Evolutionary conservation across 1,140 invertebrate species (phyloP), one percentile per base, ranked within the genome.

Genomic region (Oreohelix idahoensis): DNA sequence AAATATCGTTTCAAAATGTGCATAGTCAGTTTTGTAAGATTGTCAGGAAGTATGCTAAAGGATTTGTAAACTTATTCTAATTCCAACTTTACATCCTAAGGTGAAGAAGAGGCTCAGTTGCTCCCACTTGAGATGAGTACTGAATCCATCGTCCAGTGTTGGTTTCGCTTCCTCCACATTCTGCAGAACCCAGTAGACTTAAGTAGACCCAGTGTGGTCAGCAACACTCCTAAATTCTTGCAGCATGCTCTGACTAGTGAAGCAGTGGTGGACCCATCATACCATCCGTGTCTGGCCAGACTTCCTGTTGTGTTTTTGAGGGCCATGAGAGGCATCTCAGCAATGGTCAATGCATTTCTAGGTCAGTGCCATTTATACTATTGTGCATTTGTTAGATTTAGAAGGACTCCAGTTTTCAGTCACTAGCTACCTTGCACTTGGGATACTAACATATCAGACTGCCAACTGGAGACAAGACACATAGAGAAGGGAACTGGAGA

Each of bases 111-210:
- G 91, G 93, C 94, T 11, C 95, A 95, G 86, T 90, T 97, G 8
- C 96, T 98, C 71, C 96, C 97, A 29, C 88, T 93, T 10, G 95
- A 95, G 63, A 98, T 98, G 96, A 95, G 94, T 35, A 95, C 96
- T 86, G 97, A 98, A 91, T 96, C 96, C 84, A 95, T 98, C 26
- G 96, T 96, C 53, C 97, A 99, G 93, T 96, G 96, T 89, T 99
- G 98, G 98, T 99, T 97, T 93, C 94, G 98, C 82, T 95, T 99
- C 88, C 93, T 99, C 53, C 97, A 98, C 87, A 97, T 96, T 51
- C 95, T 98, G 84, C 97, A 98, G 36, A 98, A 98, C 93, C 98
- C 98, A 0, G 96, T 97, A 0, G 97, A 98, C 88, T 93, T 99
- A 74, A 97, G 96, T 88, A 95, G 96, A 42, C 96, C 97, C 0